phyloP scores from a whole-genome alignment of 1,140 invertebrate species.

The Parapsyche elsis region DNA sequence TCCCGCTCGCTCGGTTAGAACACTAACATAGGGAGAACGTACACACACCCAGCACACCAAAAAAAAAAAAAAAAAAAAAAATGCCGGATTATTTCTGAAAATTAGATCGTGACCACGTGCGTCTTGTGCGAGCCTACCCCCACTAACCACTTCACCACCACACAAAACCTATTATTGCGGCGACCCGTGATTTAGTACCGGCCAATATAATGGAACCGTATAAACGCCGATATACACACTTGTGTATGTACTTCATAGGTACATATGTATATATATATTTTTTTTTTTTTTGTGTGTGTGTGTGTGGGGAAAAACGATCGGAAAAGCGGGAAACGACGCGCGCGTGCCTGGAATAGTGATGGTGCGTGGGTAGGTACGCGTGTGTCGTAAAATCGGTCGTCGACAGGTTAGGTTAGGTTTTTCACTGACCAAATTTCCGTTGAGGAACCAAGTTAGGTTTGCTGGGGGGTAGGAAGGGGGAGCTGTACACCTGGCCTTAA shows the following conservation, averaged over 20 bases:
- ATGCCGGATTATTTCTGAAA: slow-evolving; percentile 5
- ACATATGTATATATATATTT: neutral
- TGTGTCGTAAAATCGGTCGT: slow-evolving; percentile 2
- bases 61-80: neutral
- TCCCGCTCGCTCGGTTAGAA: neutral
- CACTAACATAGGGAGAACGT: neutral
- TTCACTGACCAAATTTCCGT: slow-evolving; percentile 67
- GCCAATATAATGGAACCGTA: neutral
- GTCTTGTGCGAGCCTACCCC: neutral
- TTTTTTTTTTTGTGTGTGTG: no score
- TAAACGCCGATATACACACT: neutral
- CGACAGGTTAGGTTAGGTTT: neutral
- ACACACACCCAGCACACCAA: neutral
- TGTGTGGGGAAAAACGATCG: neutral
- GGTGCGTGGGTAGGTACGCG: neutral
- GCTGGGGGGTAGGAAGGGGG: slow-evolving; percentile 67
- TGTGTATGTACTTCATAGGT: neutral
- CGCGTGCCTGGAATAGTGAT: slow-evolving; percentile 13
- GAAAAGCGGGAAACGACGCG: slow-evolving; percentile 17
- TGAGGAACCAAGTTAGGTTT: slow-evolving; percentile 69
- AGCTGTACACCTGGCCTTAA: slow-evolving; percentile 68
- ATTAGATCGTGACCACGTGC: slow-evolving; percentile 1
- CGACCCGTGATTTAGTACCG: neutral
- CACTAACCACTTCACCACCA: neutral
- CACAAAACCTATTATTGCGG: slow-evolving; percentile 1